Evolutionary conservation across 1,140 invertebrate species (phyloP).

Genomic region (Zeugodacus cucurbitae): DNA sequence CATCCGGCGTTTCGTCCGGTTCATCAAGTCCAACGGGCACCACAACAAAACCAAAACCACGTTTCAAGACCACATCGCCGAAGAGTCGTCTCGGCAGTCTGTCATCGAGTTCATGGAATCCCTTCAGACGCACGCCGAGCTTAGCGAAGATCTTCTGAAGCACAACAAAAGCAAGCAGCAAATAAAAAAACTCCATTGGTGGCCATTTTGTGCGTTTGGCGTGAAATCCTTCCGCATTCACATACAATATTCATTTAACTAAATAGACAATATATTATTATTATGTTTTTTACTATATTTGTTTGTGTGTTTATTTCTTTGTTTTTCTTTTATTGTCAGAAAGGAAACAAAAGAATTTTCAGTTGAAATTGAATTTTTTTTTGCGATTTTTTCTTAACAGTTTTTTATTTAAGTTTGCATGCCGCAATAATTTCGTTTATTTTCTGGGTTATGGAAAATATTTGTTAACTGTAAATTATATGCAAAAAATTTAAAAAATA

Average conservation of each 20-base stretch:
- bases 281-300: conserved; percentile 24
- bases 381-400: neutral
- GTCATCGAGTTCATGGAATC: conserved; percentile 63
- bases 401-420: neutral
- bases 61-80: conserved; percentile 53
- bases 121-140: conserved; percentile 62
- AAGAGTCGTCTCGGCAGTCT: conserved; percentile 58
- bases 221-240: neutral
- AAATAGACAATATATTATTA: conserved; percentile 26
- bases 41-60: conserved; percentile 59
- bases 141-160: conserved; percentile 58
- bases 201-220: conserved; percentile 42
- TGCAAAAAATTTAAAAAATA: neutral
- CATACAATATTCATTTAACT: neutral
- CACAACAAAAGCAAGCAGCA: neutral
- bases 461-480: conserved; percentile 32
- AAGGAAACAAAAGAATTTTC: conserved; percentile 29
- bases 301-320: conserved; percentile 23
- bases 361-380: conserved; percentile 15
- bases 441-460: conserved; percentile 38
- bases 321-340: conserved; percentile 41
- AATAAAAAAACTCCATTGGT: conserved; percentile 28
- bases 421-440: conserved; percentile 40
- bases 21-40: conserved; percentile 61
- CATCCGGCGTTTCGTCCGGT: conserved; percentile 63